Percentiles rank a stretch among this genome's conserved stretches.
These are phyloP conservation scores for Neogobius melanostomus DNA, from an alignment of 2,113 vertebrate species.

Conservation along the genomic window DNA sequence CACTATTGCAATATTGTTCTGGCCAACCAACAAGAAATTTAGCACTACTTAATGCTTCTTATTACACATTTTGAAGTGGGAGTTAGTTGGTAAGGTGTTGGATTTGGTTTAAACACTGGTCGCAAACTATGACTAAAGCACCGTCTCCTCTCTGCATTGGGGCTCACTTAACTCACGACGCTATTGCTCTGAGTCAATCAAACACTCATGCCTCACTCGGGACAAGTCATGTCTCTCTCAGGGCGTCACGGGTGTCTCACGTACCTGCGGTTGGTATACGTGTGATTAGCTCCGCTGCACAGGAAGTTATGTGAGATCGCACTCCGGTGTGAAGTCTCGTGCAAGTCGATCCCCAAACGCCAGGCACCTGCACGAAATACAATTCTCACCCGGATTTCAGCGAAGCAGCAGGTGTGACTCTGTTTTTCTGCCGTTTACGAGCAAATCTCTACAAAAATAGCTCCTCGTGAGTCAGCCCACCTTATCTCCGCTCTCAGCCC, in stretches of 20 bases:
- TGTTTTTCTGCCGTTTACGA: slow-evolving; percentile 41
- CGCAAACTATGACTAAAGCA: slow-evolving; percentile 48
- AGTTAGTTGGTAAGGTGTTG: neutral
- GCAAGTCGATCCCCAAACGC: slow-evolving; percentile 11
- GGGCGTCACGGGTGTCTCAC: slow-evolving; percentile 38
- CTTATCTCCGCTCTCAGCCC: slow-evolving; percentile 3
- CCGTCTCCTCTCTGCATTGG: slow-evolving; percentile 5
- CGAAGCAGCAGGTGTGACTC: slow-evolving; percentile 59
- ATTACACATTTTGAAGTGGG: neutral
- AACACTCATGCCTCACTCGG: slow-evolving; percentile 38
- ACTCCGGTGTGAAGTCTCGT: slow-evolving; percentile 59
- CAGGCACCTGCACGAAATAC: slow-evolving; percentile 55
- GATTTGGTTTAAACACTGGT: neutral
- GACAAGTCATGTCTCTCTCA: slow-evolving; percentile 46
- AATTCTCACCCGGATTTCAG: slow-evolving; percentile 62
- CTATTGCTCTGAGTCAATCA: slow-evolving; percentile 56
- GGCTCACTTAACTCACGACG: slow-evolving; percentile 28
- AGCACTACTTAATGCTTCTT: no score
- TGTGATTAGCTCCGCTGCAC: slow-evolving; percentile 37
- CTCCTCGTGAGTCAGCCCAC: slow-evolving; percentile 34
- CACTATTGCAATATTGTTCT: no score
- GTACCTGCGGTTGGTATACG: slow-evolving; percentile 31
- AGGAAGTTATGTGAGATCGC: slow-evolving; percentile 56
- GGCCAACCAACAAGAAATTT: no score
- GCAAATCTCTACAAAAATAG: slow-evolving; percentile 53